Evolutionary conservation across 2,113 vertebrate species (phyloP).

Genomic region (Tricholaema leucomelas): DNA sequence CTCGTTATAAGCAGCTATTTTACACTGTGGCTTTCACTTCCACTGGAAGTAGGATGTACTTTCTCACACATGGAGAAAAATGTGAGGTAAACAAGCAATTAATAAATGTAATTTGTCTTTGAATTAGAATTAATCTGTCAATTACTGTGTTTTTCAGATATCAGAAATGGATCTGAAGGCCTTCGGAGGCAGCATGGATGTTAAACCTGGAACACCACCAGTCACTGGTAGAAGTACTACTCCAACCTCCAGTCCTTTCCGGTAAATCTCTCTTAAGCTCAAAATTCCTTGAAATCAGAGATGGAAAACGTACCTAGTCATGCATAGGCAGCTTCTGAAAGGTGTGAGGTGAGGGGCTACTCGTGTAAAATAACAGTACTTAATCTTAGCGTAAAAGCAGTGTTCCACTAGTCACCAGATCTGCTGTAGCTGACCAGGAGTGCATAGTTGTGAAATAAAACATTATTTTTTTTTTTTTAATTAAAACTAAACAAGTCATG

Average conservation of each 20-base stretch:
- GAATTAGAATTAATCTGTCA: not conserved
- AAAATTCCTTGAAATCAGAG: slow-evolving; percentile 23
- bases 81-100: not conserved
- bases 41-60: not conserved
- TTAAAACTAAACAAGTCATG: not conserved
- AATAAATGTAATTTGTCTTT: not conserved
- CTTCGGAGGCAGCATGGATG: slow-evolving; percentile 91
- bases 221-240: slow-evolving; percentile 90
- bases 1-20: not conserved
- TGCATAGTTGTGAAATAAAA: not conserved
- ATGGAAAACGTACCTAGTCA: slow-evolving; percentile 4
- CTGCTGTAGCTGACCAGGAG: not conserved
- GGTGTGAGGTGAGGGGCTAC: not conserved
- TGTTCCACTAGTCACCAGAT: not conserved
- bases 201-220: slow-evolving; percentile 95
- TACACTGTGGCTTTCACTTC: not conserved
- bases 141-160: slow-evolving; percentile 79
- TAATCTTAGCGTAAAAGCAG: not conserved
- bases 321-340: not conserved
- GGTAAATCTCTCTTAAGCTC: slow-evolving; percentile 75
- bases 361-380: not conserved
- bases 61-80: not conserved
- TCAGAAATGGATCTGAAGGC: slow-evolving; percentile 96
- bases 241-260: slow-evolving; percentile 95
- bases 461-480: rapidly evolving